Base-by-base conservation (phyloP, 64 coral and sea anemone genomes). In the Porites lutea region DNA sequence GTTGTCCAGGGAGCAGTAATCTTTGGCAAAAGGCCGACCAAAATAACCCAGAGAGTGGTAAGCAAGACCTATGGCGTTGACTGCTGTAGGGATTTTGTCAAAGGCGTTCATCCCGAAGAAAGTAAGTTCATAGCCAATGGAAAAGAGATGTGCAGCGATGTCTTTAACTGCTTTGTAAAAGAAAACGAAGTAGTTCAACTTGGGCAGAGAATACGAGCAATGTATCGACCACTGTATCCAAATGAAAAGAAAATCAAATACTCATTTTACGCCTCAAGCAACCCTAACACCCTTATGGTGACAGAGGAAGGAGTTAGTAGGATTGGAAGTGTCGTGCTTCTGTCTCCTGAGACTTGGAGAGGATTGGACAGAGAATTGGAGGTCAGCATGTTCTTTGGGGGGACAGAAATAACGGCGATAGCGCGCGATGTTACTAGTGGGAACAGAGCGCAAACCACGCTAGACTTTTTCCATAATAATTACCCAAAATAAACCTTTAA, bases 151-250 rank as follows among this genome's bases (percentile, higher is more conserved):
- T 78, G 75, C 20, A 78, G 49, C 13, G 75, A 78, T 78, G 50
- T 78, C 13, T 22, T 78, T 0, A 78, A 78, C 52, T 23, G 49
- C 75, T 78, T 78, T 22, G 75, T 78, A 19, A 78, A 78, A n/a
- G 75, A 78, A 55, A 55, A 78, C 23, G 75, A 78, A n/a, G 75
- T 78, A 19, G 75, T 78, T 12, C 53, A 23, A 78, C 75, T 78
- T 4, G 75, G 75, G 9, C 50, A 78, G 19, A 13, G 19, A n/a
- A 55, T 78, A 8, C 21, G 10, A 78, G 57, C 50, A 18, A 78
- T 78, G 50, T 78, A 78, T 57, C 18, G 52, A 78, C 75, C 75
- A 78, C 52, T 78, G 52, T 78, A 78, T 50, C 75, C 75, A 57
- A 19, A 78, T 15, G 75, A 78, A 22, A 78, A 57, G 52, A 16